These are phyloP conservation scores for Ceratosolen fusciceps DNA, from an alignment of 1,140 invertebrate species.

Conservation along the genomic window DNA sequence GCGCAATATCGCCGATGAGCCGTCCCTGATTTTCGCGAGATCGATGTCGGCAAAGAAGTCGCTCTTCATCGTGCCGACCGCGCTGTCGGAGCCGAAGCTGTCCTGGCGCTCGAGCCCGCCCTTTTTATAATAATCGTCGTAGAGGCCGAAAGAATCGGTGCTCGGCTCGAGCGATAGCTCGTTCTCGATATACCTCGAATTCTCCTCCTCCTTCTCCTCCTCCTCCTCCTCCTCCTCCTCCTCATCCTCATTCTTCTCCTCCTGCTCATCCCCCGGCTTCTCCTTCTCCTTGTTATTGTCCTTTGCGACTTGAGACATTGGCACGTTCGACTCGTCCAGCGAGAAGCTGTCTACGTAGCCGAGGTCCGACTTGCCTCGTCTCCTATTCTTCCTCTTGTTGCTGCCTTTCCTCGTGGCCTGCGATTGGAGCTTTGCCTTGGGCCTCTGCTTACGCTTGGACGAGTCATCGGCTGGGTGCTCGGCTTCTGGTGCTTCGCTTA, in stretches of 20 bases:
- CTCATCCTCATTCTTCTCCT: too few species aligned
- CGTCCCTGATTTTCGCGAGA: constrained; percentile 62
- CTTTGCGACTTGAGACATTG: constrained; percentile 2
- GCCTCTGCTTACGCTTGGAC: constrained; percentile 39
- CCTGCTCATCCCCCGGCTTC: too few species aligned
- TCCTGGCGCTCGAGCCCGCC: constrained; percentile 63
- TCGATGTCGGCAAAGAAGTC: constrained; percentile 69
- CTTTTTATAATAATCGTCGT: constrained; percentile 60
- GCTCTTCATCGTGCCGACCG: constrained; percentile 70
- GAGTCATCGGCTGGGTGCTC: constrained; percentile 36
- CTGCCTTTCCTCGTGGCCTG: constrained; percentile 37
- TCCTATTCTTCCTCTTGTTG: constrained; percentile 32
- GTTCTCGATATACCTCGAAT: constrained; percentile 34
- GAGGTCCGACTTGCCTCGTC: constrained; percentile 43
- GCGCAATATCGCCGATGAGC: constrained; percentile 53
- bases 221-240: too few species aligned
- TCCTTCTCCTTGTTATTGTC: constrained; percentile 32
- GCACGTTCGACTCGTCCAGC: constrained; percentile 28
- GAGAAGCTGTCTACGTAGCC: constrained; percentile 45
- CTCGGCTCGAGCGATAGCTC: constrained; percentile 10
- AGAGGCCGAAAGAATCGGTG: constrained; percentile 34
- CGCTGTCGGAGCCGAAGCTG: constrained; percentile 68
- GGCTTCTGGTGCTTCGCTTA: constrained; percentile 39
- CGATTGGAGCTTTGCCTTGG: constrained; percentile 30
- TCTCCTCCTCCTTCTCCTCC: constrained; percentile 9